Evolutionary conservation across 2,888 invertebrate genomes (phyloP), one percentile per base, ranked within the genome.

Genomic region (Brenthis daphne): DNA sequence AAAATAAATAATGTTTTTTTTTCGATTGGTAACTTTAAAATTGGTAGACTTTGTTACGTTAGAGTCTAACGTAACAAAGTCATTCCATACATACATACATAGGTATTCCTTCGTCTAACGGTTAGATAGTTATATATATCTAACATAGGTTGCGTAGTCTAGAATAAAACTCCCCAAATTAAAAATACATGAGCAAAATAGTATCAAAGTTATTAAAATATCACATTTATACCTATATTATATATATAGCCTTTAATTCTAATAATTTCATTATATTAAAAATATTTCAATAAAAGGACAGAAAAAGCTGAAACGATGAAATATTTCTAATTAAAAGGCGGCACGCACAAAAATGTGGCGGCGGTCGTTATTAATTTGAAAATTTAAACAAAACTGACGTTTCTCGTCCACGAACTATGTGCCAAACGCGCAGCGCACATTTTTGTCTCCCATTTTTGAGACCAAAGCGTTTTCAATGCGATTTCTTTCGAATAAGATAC

Each of bases 321-420:
- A 90, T 89, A 91, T 90, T 91, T 90, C 87, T 90, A 91, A 92
- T 92, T 91, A 90, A 84, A 83, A 77, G 79, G 74, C 78, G 74
- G 70, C 63, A 77, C 82, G 81, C 74, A 80, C 84, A 87, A 86
- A 85, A 86, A 88, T 85, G 79, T 80, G 79, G 72, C 75, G 79
- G 76, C 79, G 79, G 74, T 74, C 83, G 83, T 88, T 91, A 91
- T 91, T 92, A 92, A 90, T 89, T 90, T 88, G 81, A 82, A 90
- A 90, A 89, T 90, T 90, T 86, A 81, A 88, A 89, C 91, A 89
- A 91, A 91, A 88, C 86, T 87, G 85, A 85, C 88, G 85, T 89
- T 86, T 88, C 80, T 88, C 80, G 85, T 88, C 87, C 83, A 84
- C 81, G 84, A 90, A 89, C 84, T 86, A 92, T 92, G 87, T 78